These are phyloP conservation scores for Chelonus insularis DNA, from an alignment of 1,140 invertebrate species.

Conservation along the genomic window DNA sequence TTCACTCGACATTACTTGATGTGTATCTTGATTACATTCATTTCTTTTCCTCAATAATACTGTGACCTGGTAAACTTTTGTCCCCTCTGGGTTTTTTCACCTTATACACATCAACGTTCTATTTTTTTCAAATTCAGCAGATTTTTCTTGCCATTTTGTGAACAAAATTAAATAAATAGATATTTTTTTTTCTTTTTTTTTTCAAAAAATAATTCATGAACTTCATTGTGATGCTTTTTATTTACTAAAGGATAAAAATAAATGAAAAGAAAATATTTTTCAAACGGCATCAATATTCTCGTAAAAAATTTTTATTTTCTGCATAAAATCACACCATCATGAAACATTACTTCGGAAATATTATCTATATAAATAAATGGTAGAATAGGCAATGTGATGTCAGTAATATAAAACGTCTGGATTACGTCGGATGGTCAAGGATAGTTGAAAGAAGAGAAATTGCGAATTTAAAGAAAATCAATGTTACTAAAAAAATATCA, in stretches of 20 bases:
- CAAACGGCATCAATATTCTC: no score
- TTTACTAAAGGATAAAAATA: no score
- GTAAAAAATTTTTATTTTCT: not conserved
- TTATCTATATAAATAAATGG: not conserved
- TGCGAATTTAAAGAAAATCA: not conserved
- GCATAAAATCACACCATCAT: not conserved
- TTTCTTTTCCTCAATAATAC: constrained; percentile 3
- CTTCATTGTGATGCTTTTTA: no score
- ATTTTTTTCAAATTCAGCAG: not conserved
- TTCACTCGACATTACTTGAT: not conserved
- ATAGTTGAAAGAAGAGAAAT: not conserved
- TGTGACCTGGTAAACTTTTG: constrained; percentile 16
- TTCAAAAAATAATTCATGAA: no score
- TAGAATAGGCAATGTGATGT: not conserved
- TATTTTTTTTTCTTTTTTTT: no score
- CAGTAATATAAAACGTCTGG: constrained; percentile 1
- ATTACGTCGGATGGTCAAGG: not conserved
- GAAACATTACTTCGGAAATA: not conserved
- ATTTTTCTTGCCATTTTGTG: not conserved
- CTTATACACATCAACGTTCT: not conserved
- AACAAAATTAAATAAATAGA: no score
- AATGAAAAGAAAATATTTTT: no score
- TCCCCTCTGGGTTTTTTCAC: not conserved
- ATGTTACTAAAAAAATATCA: no score
- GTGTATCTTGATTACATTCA: constrained; percentile 1